Percentiles rank a stretch among this genome's conserved stretches.
Conservation (phyloP, 2,113 vertebrate species). For the Mystacornis crossleyi region DNA sequence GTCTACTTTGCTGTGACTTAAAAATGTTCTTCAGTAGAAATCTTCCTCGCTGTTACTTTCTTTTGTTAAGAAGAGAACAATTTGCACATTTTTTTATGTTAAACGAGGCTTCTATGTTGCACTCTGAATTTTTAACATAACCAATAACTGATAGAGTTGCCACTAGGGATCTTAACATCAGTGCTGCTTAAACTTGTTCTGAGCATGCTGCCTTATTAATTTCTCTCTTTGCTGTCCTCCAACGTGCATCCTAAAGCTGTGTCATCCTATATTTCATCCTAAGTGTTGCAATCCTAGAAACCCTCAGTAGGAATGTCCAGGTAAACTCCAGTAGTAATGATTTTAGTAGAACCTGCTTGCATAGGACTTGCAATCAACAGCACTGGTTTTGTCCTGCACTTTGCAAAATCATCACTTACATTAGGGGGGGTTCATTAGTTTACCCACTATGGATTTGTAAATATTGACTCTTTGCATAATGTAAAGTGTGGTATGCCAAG, state of each 20-base stretch:
- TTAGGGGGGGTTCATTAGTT: slow-evolving; percentile 62
- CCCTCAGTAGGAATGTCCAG: slow-evolving; percentile 60
- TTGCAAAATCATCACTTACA: slow-evolving; percentile 75
- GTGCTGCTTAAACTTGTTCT: slow-evolving; percentile 76
- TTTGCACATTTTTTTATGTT: slow-evolving; percentile 91
- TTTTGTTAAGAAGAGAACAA: slow-evolving; percentile 83
- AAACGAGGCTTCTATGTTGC: slow-evolving; percentile 84
- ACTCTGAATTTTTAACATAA: slow-evolving; percentile 79
- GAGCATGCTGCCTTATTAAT: slow-evolving; percentile 82
- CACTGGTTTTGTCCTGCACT: slow-evolving; percentile 80
- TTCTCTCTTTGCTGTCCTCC: slow-evolving; percentile 68
- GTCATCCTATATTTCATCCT: slow-evolving; percentile 27
- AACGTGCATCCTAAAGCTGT: slow-evolving; percentile 47
- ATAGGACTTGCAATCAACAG: slow-evolving; percentile 71
- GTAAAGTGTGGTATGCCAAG: slow-evolving; percentile 89
- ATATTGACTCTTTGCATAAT: slow-evolving; percentile 87
- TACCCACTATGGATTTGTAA: slow-evolving; percentile 81
- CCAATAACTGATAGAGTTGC: slow-evolving; percentile 69
- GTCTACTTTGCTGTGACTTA: slow-evolving; percentile 83
- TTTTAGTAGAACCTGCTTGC: slow-evolving; percentile 69
- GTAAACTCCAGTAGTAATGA: slow-evolving; percentile 67
- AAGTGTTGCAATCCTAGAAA: slow-evolving; percentile 72
- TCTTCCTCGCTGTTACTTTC: slow-evolving; percentile 75
- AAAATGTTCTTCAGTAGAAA: slow-evolving; percentile 73
- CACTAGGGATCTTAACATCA: slow-evolving; percentile 73